Evolutionary conservation across 2,888 invertebrate species (phyloP), one percentile per base, ranked within the genome.

Genomic region (Microplitis manilae): DNA sequence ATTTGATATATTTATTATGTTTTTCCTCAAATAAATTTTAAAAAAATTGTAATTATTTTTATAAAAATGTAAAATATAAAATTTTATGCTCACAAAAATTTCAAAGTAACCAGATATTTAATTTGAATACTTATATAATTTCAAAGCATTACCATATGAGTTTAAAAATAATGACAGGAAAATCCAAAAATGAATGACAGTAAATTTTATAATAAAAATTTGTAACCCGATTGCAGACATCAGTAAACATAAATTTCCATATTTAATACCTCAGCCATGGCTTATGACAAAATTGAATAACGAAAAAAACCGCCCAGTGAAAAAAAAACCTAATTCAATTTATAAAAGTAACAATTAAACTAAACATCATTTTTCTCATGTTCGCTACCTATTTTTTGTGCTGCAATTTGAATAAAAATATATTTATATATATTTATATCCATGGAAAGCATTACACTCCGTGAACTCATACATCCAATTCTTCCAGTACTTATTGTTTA

Each of bases 401-500:
- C 30, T 30, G 30, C 4, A 30, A 30, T 30, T 30, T 30, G 4
- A 30, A 30, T 30, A 30, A 30, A 30, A 30, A 30, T 30, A 30
- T 30, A 30, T 30, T 30, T 30, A 30, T 30, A 30, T 2, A n/a
- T n/a, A n/a, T n/a, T n/a, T n/a, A n/a, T 4, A 30, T 9, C 50
- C 8, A 13, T 50, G 50, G 13, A 50, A 9, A 50, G 50, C 13
- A 50, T 50, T 50, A 9, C 13, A 13, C 9, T 50, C 50, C 50
- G 15, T 15, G n/a, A 17, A 62, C 62, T 62, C n/a, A 6, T 20
- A 62, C 9, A 17, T 8, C 9, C 50, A 68, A 68, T 38, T 39
- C 13, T 38, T 30, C 38, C 60, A 59, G 68, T 13, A 64, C 69
- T 76, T 17, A 76, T 78, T 73, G 75, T 76, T 65, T 9, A 13